phyloP scores from a whole-genome alignment of 2,888 invertebrate genomes.

The Anagyrus pseudococci region DNA sequence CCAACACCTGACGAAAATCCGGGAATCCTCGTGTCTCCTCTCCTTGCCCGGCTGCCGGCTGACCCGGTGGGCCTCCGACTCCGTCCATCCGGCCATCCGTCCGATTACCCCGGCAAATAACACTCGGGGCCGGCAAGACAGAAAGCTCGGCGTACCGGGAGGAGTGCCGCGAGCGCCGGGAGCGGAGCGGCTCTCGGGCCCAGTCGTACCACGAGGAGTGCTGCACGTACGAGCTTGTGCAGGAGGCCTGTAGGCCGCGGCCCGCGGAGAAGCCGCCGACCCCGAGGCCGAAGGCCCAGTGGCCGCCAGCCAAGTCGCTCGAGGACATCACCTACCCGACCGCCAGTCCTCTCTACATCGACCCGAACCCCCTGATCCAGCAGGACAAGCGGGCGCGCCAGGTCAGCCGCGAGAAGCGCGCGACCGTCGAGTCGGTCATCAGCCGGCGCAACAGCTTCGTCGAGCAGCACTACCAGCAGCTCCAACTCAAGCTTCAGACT shows the following conservation, averaged over 20 bases:
- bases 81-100: background rate
- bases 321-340: constrained; percentile 59
- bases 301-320: constrained; percentile 56
- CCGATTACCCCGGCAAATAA: background rate
- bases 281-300: constrained; percentile 50
- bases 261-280: constrained; percentile 39
- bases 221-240: constrained; percentile 46
- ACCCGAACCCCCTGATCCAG: constrained; percentile 53
- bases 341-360: constrained; percentile 58
- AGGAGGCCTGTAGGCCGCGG: constrained; percentile 39
- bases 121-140: constrained; percentile 19
- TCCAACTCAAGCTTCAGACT: too few species aligned
- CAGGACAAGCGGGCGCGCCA: constrained; percentile 46
- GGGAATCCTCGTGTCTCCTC: background rate
- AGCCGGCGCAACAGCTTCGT: constrained; percentile 40
- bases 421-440: constrained; percentile 46
- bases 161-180: constrained; percentile 19
- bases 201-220: constrained; percentile 42
- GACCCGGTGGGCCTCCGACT: background rate
- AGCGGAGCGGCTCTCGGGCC: background rate
- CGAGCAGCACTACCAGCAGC: constrained; percentile 31
- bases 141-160: constrained; percentile 18
- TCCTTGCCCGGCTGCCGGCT: too few species aligned
- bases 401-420: constrained; percentile 50
- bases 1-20: background rate